Evolutionary conservation across 2,797 vertebrate genomes (phyloP).

Genomic region (Falco concolor): DNA sequence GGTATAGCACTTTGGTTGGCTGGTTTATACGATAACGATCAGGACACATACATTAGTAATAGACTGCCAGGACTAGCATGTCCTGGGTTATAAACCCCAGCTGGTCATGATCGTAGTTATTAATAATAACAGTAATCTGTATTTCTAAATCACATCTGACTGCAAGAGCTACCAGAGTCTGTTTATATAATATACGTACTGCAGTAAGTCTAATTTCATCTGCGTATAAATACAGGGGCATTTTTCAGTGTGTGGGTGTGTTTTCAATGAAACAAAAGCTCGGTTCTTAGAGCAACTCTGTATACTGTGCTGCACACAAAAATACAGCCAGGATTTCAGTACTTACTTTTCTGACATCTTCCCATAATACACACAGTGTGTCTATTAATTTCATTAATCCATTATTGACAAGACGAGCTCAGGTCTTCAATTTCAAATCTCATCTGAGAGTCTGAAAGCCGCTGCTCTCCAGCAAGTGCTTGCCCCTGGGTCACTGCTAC

Average conservation of each 20-base stretch:
- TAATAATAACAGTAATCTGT: conserved; percentile 11
- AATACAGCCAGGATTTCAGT: neutral
- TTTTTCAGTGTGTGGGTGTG: neutral
- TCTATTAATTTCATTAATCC: neutral
- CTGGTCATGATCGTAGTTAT: neutral
- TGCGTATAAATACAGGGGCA: neutral
- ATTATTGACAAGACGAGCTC: neutral
- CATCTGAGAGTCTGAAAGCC: neutral
- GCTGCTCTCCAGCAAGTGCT: neutral
- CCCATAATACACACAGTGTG: neutral
- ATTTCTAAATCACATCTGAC: neutral
- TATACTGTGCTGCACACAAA: neutral
- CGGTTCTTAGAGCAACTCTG: neutral
- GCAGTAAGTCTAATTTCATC: neutral
- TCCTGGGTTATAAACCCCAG: conserved; percentile 10
- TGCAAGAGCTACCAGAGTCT: neutral
- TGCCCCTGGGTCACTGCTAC: neutral
- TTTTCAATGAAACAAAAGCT: neutral
- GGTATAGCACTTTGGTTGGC: neutral
- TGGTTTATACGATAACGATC: conserved; percentile 12
- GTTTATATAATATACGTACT: neutral
- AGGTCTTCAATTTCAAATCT: conserved; percentile 2
- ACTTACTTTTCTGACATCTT: neutral
- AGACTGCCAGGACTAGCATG: neutral
- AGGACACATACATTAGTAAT: conserved; percentile 15